Base-by-base conservation (phyloP, 2,113 vertebrate genomes). In the Pteropus alecto region DNA sequence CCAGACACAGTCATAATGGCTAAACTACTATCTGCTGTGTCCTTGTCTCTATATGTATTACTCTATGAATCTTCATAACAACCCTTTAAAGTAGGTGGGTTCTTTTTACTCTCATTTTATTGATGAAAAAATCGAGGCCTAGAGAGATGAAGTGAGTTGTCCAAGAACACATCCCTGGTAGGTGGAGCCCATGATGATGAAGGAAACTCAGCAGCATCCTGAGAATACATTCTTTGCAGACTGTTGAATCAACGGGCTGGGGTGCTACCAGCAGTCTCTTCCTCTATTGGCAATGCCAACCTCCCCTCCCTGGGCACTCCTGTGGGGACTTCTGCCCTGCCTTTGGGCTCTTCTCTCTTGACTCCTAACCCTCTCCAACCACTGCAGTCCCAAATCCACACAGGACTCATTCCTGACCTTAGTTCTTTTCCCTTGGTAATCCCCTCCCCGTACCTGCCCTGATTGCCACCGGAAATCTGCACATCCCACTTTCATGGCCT, bases 311-410 rank as follows among this genome's bases (percentile, higher is more conserved):
- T 21, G 19, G 43, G 1, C 38, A 63, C 51, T 85, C 38, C 22
- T 1, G 2, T 7, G 13, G 58, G 28, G 26, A 18, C 14, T 51
- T 58, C 43, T 65, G 16, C 22, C 5, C 26, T 33, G 10, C 5
- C 11, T 61, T 30, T 63, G 14, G 41, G 14, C 0, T 26, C 16
- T 16, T 70, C 5, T 10, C 12, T 41, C 56, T 15, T 8, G 2
- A 9, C 9, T 38, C 5, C 35, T 28, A 7, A 33, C 22, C n/a
- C 6, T 33, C 0, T 18, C 33, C 5, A 16, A 7, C 9, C 21
- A 16, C 13, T 73, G 26, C 26, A 16, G 12, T 33, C 33, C 24
- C 19, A 41, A 9, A 13, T 56, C 46, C 30, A n/a, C 30, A 33
- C 0, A 33, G 41, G 26, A 65, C 21, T 21, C 28, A 8, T 63